These are phyloP conservation scores for Oligia fasciuncula DNA, from an alignment of 2,888 invertebrate genomes.

Conservation along the genomic window DNA sequence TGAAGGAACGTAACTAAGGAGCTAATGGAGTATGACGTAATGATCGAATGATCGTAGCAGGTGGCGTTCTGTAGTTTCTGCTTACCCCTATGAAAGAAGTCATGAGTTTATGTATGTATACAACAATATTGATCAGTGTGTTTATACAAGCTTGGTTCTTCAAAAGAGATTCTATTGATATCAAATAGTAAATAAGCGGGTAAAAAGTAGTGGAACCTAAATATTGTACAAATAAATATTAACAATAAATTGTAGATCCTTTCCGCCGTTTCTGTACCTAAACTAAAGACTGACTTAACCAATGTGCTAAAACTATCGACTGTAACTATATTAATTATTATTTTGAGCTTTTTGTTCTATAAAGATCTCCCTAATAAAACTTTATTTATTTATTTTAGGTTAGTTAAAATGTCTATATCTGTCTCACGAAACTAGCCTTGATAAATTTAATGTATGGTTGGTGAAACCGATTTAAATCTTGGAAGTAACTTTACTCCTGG, in stretches of 20 bases:
- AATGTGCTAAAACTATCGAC: conserved; percentile 16
- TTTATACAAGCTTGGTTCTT: background rate
- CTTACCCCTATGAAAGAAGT: background rate
- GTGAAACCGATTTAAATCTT: too few relatives aligned
- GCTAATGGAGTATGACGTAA: background rate
- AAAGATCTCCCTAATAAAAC: background rate
- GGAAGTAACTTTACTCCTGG: background rate
- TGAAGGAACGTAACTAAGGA: background rate
- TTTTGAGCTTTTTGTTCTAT: background rate
- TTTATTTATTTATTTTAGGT: conserved; percentile 17
- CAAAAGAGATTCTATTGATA: background rate
- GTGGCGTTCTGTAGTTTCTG: background rate
- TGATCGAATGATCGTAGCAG: background rate
- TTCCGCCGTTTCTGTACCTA: conserved; percentile 15
- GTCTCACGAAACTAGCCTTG: background rate
- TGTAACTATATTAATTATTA: background rate
- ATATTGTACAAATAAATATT: conserved; percentile 55
- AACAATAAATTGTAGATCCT: conserved; percentile 22
- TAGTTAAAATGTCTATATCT: background rate
- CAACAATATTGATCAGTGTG: conserved; percentile 3
- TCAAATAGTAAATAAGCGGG: conserved; percentile 19
- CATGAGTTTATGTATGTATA: background rate
- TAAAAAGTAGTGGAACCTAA: conserved; percentile 22
- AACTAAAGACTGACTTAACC: conserved; percentile 45
- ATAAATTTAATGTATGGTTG: too few relatives aligned